Conservation (phyloP, 2,797 vertebrate species). For the Emydoidea blandingii region DNA sequence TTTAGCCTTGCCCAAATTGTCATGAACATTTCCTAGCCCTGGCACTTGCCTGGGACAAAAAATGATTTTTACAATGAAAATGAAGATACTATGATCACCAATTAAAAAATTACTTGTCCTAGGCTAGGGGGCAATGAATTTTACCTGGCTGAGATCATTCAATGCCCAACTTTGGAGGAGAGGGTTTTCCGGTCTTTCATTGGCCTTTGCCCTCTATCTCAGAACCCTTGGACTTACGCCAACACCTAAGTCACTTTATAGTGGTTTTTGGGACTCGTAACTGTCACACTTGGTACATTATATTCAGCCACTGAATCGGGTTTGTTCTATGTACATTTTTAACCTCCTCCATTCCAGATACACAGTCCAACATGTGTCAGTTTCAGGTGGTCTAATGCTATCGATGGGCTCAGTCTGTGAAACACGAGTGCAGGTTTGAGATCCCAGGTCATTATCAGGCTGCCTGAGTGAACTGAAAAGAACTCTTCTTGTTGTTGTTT, state of each 20-base stretch:
- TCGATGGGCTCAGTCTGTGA: slow-evolving; percentile 55
- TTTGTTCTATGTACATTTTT: not conserved
- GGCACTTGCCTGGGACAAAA: not conserved
- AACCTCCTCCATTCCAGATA: slow-evolving; percentile 22
- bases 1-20: not conserved
- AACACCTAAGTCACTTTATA: not conserved
- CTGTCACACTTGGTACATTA: not conserved
- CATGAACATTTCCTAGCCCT: not conserved
- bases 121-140: not conserved
- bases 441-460: not conserved
- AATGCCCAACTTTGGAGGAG: not conserved
- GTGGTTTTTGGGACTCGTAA: not conserved
- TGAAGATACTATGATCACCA: not conserved
- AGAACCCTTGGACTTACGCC: not conserved
- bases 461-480: not conserved
- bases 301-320: not conserved
- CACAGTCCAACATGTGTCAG: slow-evolving; percentile 16
- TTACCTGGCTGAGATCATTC: not conserved
- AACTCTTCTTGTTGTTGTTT: slow-evolving; percentile 21
- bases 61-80: not conserved
- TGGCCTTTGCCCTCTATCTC: accelerated
- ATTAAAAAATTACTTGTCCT: not conserved
- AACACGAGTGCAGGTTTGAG: not conserved
- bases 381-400: slow-evolving; percentile 36
- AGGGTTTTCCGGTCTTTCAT: not conserved